phyloP scores from a whole-genome alignment of 2,888 invertebrate genomes.

The Dione juno region DNA sequence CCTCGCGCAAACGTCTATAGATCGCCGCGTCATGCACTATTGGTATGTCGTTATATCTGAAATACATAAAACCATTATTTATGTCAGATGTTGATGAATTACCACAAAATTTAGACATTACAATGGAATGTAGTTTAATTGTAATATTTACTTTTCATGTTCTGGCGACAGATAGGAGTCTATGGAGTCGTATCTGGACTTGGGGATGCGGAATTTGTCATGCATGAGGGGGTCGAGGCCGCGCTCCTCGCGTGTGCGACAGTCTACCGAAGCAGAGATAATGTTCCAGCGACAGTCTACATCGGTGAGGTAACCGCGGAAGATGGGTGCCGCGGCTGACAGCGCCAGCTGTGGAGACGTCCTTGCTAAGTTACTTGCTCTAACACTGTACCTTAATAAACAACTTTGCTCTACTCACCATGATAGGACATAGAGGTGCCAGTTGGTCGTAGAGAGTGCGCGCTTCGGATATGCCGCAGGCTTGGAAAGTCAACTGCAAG shows the following conservation, averaged over 20 bases:
- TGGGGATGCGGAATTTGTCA: slow-evolving; percentile 88
- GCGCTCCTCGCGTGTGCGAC: slow-evolving; percentile 93
- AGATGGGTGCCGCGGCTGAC: slow-evolving; percentile 97
- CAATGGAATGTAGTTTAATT: background rate
- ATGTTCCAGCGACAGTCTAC: slow-evolving; percentile 99
- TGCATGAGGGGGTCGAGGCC: slow-evolving; percentile 87
- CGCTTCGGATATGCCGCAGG: slow-evolving; percentile 98
- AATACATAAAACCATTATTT: background rate
- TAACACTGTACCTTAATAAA: background rate
- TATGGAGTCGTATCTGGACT: slow-evolving; percentile 98
- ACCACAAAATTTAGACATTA: background rate
- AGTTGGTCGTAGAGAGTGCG: slow-evolving; percentile 98
- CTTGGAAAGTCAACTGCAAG: slow-evolving; percentile 97
- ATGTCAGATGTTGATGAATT: background rate
- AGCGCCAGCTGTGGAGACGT: slow-evolving; percentile 89
- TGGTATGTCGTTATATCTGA: slow-evolving; percentile 95
- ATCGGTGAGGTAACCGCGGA: slow-evolving; percentile 96
- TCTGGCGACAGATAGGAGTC: slow-evolving; percentile 97
- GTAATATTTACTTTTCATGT: slow-evolving; percentile 87
- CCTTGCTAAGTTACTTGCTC: background rate
- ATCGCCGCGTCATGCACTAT: slow-evolving; percentile 93
- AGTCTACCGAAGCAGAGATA: slow-evolving; percentile 97
- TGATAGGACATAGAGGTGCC: slow-evolving; percentile 97
- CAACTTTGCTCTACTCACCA: slow-evolving; percentile 83
- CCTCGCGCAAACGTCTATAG: slow-evolving; percentile 91